Evolutionary conservation across 2,888 invertebrate species (phyloP), one percentile per base, ranked within the genome.

Genomic region (Sicus ferrugineus): DNA sequence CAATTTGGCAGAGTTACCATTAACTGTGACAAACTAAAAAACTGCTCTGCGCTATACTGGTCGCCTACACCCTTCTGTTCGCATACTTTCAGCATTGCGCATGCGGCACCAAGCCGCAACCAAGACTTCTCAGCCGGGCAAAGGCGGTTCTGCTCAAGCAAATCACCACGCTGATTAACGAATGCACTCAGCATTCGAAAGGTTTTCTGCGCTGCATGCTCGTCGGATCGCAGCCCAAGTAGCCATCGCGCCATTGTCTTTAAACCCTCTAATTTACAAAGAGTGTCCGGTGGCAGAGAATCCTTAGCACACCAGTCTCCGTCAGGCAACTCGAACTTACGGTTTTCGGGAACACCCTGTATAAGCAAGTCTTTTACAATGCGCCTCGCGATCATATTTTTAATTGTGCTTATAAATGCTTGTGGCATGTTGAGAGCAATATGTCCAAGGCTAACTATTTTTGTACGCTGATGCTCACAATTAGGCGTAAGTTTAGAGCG

Each of bases 241-340:
- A 98, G 87, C 97, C 98, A 98, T 59, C 98, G 90, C 0, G 97
- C 97, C 93, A 98, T 96, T 73, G 97, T 92, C 86, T 98, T 98
- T 78, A 98, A 89, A 0, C 95, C 97, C 85, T 97, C 96, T 71
- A 97, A 90, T 87, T 97, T 96, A 86, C 95, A 95, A 48, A 92
- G 88, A 0, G 97, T 97, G 84, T 96, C 96, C 77, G 94, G 93
- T 0, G 97, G 96, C 30, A 98, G 87, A 67, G 93, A 90, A 4
- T 94, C 92, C 81, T 96, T 95, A 0, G 89, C 84, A 82, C 95
- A 95, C 97, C 97, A 97, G 38, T 83, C 80, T 3, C 77, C 76
- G 0, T 78, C 79, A 7, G 79, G 80, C 67, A 83, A 73, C 19
- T 79, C 74, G 66, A 78, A 77, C 14, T 86, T 85, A 26, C 87